phyloP scores from a whole-genome alignment of 2,888 invertebrate species.

The Gerris lacustris region DNA sequence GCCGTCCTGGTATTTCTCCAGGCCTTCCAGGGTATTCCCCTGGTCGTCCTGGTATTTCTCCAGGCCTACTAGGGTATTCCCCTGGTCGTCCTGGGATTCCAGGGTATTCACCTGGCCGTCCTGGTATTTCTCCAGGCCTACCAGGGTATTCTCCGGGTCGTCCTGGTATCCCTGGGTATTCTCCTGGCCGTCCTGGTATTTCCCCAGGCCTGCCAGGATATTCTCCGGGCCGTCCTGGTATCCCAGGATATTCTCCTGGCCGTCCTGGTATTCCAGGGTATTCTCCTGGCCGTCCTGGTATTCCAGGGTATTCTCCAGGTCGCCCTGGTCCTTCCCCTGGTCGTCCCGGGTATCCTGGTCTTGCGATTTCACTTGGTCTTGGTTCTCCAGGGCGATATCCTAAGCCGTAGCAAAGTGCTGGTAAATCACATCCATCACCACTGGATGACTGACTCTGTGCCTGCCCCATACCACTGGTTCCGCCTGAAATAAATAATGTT shows the following conservation, averaged over 20 bases:
- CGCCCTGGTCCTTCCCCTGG: constrained; percentile 19
- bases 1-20: constrained; percentile 18
- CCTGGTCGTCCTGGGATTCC: constrained; percentile 13
- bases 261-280: constrained; percentile 14
- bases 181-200: constrained; percentile 14
- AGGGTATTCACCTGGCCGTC: constrained; percentile 16
- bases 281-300: constrained; percentile 20
- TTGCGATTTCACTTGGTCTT: constrained; percentile 12
- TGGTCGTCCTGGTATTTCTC: constrained; percentile 20
- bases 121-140: constrained; percentile 20
- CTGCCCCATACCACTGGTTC: constrained; percentile 73
- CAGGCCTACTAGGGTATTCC: constrained; percentile 19
- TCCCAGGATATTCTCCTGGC: constrained; percentile 11
- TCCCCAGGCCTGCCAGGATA: constrained; percentile 15
- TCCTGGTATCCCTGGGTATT: constrained; percentile 3
- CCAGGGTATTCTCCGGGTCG: constrained; percentile 16
- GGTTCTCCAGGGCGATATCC: constrained; percentile 21
- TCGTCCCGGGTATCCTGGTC: constrained; percentile 12
- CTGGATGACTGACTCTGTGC: constrained; percentile 73
- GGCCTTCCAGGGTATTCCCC: constrained; percentile 15
- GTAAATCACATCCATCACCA: constrained; percentile 47
- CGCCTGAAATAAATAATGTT: constrained; percentile 44
- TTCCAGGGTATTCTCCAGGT: constrained; percentile 15
- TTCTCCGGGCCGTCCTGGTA: constrained; percentile 14
- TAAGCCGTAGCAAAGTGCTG: constrained; percentile 43